Evolutionary conservation across 2,888 invertebrate species (phyloP).

Genomic region (Hirtodrosophila alboralis): DNA sequence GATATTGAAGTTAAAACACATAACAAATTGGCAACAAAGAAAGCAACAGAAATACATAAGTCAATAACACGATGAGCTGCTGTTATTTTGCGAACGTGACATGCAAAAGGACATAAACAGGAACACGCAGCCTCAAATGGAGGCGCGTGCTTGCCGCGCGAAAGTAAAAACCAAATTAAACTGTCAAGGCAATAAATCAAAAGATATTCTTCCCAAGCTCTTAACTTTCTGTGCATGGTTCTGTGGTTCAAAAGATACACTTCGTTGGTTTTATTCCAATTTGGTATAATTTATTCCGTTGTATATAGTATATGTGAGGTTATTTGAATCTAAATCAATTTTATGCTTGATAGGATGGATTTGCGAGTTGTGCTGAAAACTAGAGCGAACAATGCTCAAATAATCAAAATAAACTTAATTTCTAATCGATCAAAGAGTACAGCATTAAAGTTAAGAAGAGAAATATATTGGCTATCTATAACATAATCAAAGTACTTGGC

Average conservation of each 20-base stretch:
- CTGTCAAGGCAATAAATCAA: conserved; percentile 71
- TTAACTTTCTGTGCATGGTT: conserved; percentile 35
- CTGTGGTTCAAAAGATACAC: conserved; percentile 20
- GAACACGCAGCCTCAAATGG: conserved; percentile 3
- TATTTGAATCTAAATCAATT: conserved; percentile 47
- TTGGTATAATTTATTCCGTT: too few species aligned
- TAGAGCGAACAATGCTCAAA: conserved; percentile 2
- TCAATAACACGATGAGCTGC: conserved; percentile 47
- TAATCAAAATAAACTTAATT: conserved; percentile 4
- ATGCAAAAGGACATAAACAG: conserved; percentile 24
- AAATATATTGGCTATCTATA: neutral
- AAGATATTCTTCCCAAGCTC: conserved; percentile 43
- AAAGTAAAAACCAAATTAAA: conserved; percentile 64
- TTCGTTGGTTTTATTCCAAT: conserved; percentile 5
- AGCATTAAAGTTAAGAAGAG: too few species aligned
- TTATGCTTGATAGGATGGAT: conserved; percentile 31
- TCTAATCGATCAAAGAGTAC: conserved; percentile 11
- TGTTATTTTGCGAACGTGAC: conserved; percentile 60
- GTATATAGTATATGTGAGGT: conserved; percentile 10
- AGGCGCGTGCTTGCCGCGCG: conserved; percentile 48
- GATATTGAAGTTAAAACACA: conserved; percentile 37
- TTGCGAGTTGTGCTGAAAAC: conserved; percentile 18
- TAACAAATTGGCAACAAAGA: conserved; percentile 48
- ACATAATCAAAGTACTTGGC: neutral
- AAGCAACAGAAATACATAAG: conserved; percentile 40